Percentiles rank a stretch among this genome's conserved stretches.
Conservation (phyloP, 2,113 vertebrate species). For the Nicator chloris region DNA sequence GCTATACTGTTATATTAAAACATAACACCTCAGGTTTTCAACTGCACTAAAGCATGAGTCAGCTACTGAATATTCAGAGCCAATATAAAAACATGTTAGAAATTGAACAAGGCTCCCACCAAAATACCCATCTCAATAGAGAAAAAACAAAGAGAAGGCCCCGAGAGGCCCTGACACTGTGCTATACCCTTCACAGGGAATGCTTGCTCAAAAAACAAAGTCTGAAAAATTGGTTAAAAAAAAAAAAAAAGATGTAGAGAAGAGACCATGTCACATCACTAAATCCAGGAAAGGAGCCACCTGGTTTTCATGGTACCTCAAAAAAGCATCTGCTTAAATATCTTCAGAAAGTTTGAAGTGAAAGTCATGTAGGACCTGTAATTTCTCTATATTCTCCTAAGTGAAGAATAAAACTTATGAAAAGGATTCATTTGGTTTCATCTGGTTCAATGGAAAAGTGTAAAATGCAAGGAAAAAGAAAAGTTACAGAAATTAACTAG, state of each 20-base stretch:
- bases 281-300: neutral
- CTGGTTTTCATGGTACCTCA: neutral
- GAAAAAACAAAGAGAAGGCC: neutral
- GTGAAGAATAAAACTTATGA: neutral
- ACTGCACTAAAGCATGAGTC: neutral
- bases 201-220: neutral
- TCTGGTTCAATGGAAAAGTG: neutral
- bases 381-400: neutral
- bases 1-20: neutral
- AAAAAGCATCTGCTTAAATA: neutral
- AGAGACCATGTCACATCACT: fast-evolving
- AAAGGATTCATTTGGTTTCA: neutral
- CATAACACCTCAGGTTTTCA: neutral
- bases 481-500: neutral
- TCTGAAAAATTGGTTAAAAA: neutral
- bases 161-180: neutral
- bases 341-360: neutral
- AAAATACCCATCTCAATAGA: neutral
- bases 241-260: neutral
- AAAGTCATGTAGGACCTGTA: neutral
- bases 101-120: neutral
- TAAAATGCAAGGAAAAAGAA: neutral
- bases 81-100: neutral
- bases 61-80: neutral
- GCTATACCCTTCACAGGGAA: neutral